Evolutionary conservation across 2,113 vertebrate species (phyloP), one percentile per base, ranked within the genome.

Genomic region (Carassius auratus): DNA sequence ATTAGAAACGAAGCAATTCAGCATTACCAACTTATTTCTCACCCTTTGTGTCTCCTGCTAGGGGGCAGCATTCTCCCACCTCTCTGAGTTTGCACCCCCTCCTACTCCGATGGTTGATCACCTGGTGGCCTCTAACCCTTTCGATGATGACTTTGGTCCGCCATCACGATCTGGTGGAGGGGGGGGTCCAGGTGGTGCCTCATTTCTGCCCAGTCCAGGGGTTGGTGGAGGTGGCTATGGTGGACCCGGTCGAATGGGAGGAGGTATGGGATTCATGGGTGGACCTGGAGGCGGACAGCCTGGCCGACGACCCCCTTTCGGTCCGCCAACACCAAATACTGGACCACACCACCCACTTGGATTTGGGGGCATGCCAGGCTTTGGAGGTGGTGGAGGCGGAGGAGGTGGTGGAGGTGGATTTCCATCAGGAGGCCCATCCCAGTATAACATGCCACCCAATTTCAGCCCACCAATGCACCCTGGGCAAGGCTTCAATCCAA

Each of bases 71-170:
- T 98, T 98, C 84, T 98, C 98, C 57, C 98, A 99, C 90, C 96
- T 99, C 86, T 98, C 98, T 69, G 97, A 99, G 95, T 99, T 99
- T 89, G 97, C 98, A 0, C 98, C 97, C 14, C 98, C 98, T 23
- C 97, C 97, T 1, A 99, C 97, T 4, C 98, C 98, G 12, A 99
- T 99, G 98, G 97, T 99, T 84, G 98, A 99, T 74, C 98, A 99
- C 92, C 93, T 99, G 92, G 98, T 99, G 12, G 98, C 97, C 0
- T 99, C 98, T 76, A 99, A 99, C 87, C 97, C 98, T 0, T 99
- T 99, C 79, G 98, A 99, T 13, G 98, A 99, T 95, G 98, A 99
- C 90, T 99, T 99, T n/a, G 96, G 95, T 4, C 89, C 96, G 2
- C 96, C 97, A 6, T 95, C 97, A 21, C 95, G 96, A 84, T 96